These are phyloP conservation scores for Mythimna albipuncta DNA, from an alignment of 2,888 invertebrate genomes.

Conservation along the genomic window DNA sequence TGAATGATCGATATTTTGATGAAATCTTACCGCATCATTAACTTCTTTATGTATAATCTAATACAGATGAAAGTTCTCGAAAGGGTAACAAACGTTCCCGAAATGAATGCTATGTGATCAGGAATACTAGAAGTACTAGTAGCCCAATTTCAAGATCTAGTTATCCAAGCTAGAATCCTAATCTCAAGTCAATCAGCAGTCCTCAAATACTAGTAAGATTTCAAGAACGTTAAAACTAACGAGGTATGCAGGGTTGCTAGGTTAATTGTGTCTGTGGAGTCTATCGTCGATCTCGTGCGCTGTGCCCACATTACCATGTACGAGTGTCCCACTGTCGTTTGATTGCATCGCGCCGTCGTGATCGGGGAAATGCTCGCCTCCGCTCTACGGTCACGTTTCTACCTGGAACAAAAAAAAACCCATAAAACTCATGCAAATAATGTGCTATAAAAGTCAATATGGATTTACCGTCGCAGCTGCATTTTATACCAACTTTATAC, in stretches of 20 bases:
- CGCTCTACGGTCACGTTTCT: constrained; percentile 83
- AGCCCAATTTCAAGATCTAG: background rate
- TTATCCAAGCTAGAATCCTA: constrained; percentile 15
- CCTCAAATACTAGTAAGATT: constrained; percentile 59
- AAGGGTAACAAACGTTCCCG: background rate
- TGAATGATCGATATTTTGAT: constrained; percentile 5
- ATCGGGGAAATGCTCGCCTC: constrained; percentile 79
- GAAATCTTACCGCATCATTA: background rate
- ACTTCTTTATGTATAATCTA: background rate
- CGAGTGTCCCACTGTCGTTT: constrained; percentile 72
- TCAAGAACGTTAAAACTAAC: constrained; percentile 69
- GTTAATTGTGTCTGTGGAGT: constrained; percentile 77
- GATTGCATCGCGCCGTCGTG: constrained; percentile 84
- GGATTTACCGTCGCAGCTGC: constrained; percentile 74
- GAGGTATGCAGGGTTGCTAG: constrained; percentile 77
- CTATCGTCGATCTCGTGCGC: constrained; percentile 65
- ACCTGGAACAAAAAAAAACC: constrained; percentile 72
- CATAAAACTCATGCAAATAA: constrained; percentile 81
- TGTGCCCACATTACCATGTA: constrained; percentile 73
- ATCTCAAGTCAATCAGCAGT: constrained; percentile 44
- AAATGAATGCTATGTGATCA: background rate
- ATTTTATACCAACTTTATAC: constrained; percentile 66
- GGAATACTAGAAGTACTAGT: background rate
- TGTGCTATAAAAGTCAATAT: constrained; percentile 76
- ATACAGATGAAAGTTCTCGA: background rate